These are phyloP conservation scores for Metaphire vulgaris DNA, from an alignment of 1,140 invertebrate genomes.

Conservation along the genomic window DNA sequence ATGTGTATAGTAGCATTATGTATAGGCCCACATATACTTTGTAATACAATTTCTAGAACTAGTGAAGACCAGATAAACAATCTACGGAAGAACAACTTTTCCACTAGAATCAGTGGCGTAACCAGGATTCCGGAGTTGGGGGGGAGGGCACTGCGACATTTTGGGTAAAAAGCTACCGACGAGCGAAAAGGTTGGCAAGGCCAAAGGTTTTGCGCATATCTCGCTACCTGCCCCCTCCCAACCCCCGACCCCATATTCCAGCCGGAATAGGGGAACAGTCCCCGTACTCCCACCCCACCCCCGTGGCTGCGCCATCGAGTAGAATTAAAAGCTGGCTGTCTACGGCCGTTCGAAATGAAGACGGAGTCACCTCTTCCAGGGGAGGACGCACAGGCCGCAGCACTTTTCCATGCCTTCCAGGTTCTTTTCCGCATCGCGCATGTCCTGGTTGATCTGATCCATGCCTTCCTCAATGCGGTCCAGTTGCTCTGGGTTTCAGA, in stretches of 20 bases:
- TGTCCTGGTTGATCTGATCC: conserved; percentile 98
- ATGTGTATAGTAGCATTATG: no score
- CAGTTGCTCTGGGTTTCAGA: conserved; percentile 74
- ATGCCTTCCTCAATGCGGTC: conserved; percentile 98
- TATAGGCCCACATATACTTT: no score
- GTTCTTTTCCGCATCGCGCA: conserved; percentile 98
- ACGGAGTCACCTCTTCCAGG: conserved; percentile 83
- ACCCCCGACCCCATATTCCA: background rate
- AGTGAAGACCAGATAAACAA: no score
- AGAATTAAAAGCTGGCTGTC: background rate
- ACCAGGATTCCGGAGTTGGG: no score
- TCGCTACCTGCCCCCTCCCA: no score
- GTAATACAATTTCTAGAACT: no score
- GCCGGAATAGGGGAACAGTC: background rate
- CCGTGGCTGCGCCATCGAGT: background rate
- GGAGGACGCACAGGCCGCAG: conserved; percentile 93
- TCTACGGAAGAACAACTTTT: no score
- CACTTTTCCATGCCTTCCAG: conserved; percentile 99
- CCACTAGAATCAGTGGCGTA: no score
- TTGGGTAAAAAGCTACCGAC: no score
- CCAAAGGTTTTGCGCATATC: background rate
- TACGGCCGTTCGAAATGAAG: conserved; percentile 1
- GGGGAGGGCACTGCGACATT: no score
- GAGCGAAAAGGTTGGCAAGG: background rate
- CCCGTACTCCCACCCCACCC: background rate